phyloP scores from a whole-genome alignment of 2,113 vertebrate genomes.

The Blennius ocellaris region DNA sequence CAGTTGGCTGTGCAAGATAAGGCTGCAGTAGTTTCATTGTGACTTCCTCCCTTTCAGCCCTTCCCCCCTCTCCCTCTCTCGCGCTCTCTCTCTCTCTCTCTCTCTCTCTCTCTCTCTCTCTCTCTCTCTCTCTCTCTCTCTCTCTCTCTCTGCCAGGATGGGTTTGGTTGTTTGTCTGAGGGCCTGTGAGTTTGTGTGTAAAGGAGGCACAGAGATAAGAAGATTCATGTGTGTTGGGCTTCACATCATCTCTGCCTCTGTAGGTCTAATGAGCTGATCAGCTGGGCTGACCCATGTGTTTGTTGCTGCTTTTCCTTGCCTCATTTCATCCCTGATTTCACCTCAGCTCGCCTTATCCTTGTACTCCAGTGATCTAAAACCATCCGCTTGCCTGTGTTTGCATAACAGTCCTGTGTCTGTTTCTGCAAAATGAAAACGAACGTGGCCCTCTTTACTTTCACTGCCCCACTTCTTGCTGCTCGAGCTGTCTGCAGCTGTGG shows the following conservation, averaged over 20 bases:
- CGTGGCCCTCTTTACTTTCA: constrained; percentile 20
- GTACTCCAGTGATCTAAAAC: constrained; percentile 17
- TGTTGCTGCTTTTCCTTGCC: constrained; percentile 4
- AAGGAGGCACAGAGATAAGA: constrained; percentile 6
- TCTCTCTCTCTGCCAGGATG: constrained; percentile 1
- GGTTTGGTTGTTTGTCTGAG: constrained; percentile 24
- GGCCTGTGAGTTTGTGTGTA: constrained; percentile 11
- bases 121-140: no score
- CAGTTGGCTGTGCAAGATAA: constrained; percentile 76
- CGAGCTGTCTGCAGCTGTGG: constrained; percentile 15
- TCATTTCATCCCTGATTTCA: constrained; percentile 39
- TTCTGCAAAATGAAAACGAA: constrained; percentile 55
- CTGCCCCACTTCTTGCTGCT: constrained; percentile 26
- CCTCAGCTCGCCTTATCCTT: constrained; percentile 13
- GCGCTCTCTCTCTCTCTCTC: no score
- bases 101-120: background rate
- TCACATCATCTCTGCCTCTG: constrained; percentile 1
- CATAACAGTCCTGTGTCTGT: constrained; percentile 33
- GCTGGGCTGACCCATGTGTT: no score
- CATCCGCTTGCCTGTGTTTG: constrained; percentile 17
- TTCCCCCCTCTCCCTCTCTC: background rate
- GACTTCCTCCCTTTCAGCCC: constrained; percentile 53
- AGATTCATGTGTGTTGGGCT: constrained; percentile 14
- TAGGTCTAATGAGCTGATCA: background rate
- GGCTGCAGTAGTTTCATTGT: constrained; percentile 63